These are phyloP conservation scores for Dreissena rostriformis DNA, from an alignment of 1,140 invertebrate genomes.

Conservation along the genomic window DNA sequence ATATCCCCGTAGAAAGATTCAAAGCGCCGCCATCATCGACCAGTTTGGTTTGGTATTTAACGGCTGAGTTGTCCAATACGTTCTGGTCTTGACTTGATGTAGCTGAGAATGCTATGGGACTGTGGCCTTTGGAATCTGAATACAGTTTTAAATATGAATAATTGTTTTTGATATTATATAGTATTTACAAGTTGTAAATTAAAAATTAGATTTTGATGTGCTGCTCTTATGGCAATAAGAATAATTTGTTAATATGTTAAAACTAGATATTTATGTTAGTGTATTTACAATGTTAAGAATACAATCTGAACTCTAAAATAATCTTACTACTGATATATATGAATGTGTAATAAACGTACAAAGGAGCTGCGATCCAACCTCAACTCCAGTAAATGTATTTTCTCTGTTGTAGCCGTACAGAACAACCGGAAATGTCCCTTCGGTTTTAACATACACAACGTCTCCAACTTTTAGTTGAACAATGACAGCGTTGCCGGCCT, in stretches of 20 bases:
- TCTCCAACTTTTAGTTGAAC: slow-evolving; percentile 28
- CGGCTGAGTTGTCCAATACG: background rate
- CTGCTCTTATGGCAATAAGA: too few species aligned
- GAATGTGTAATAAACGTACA: too few species aligned
- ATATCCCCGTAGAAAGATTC: slow-evolving; percentile 21
- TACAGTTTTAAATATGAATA: background rate
- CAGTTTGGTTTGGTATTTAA: slow-evolving; percentile 35
- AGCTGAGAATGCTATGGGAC: slow-evolving; percentile 15
- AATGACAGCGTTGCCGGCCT: slow-evolving; percentile 41
- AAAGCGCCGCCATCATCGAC: slow-evolving; percentile 15
- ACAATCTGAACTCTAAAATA: too few species aligned
- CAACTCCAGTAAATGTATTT: slow-evolving; percentile 41
- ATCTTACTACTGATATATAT: too few species aligned
- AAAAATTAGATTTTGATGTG: too few species aligned
- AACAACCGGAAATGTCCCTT: background rate
- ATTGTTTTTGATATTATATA: too few species aligned
- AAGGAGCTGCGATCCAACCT: slow-evolving; percentile 16
- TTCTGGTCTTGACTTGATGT: slow-evolving; percentile 18
- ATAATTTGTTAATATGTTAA: background rate
- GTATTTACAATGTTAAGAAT: too few species aligned
- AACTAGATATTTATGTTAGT: background rate
- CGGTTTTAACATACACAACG: slow-evolving; percentile 8
- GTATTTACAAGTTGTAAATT: too few species aligned
- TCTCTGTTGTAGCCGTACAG: background rate
- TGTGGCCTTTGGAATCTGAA: background rate